phyloP scores from a whole-genome alignment of 2,888 invertebrate genomes.

The Brachyptera putata region DNA sequence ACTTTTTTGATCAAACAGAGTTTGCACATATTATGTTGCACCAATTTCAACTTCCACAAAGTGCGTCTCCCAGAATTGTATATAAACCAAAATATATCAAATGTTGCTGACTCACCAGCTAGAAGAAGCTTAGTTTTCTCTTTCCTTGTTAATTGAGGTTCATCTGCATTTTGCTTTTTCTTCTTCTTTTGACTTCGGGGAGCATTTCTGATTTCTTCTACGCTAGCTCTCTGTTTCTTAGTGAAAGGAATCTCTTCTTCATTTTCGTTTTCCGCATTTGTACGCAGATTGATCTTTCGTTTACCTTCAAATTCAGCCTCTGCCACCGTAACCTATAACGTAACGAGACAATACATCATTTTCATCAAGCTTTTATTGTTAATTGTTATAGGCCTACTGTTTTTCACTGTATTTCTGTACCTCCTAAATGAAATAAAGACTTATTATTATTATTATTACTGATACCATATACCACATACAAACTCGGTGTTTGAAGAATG shows the following conservation, averaged over 20 bases:
- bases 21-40: no score
- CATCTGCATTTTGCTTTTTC: neutral
- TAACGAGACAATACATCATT: neutral
- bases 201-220: neutral
- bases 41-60: no score
- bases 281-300: neutral
- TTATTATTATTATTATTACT: no score
- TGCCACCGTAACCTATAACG: neutral
- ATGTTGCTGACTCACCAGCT: neutral
- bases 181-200: neutral
- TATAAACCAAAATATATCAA: neutral
- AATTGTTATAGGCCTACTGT: no score
- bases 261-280: neutral
- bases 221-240: neutral
- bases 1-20: no score
- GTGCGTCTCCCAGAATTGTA: no score
- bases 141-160: neutral
- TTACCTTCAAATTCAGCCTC: neutral
- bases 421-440: no score
- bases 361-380: no score
- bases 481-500: no score
- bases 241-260: neutral
- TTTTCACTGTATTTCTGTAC: no score
- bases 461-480: no score
- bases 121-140: neutral